Base-by-base conservation (phyloP, 2,113 vertebrate genomes). In the human region DNA sequence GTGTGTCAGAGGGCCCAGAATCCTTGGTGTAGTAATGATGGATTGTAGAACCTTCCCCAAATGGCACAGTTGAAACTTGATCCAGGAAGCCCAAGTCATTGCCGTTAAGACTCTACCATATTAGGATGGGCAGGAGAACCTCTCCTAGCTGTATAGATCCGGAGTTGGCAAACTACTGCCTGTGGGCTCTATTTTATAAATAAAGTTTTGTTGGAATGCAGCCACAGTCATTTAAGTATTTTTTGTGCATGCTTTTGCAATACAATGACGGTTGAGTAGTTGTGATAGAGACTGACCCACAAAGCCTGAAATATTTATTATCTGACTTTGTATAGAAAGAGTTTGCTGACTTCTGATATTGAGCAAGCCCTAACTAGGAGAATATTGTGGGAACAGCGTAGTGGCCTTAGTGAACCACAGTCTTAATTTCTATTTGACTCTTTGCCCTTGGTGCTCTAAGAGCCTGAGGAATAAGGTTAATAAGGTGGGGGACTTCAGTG, bases 251-350 rank as follows among this genome's bases (percentile, higher is more conserved):
- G 50, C 50, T 89, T 96, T 93, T 79, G 52, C 17, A 6, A 70
- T 91, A n/a, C n/a, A 93, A 3, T 73, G 70, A 90, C 66, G 64
- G 9, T 64, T 76, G 22, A 82, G 10, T 70, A 84, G 59, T 89
- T 84, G 30, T 1, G 17, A 43, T n/a, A 52, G 79, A 89, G 70
- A 89, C 30, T 72, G 82, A 91, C 76, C 40, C 32, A 48, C 52
- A 68, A 64, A 95, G 43, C 32, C 43, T 89, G 55, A 90, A 90
- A 76, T 87, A 87, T 76, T 82, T 92, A 73, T 82, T 92, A 73
- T 57, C 83, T 79, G 52, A 1, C 76, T 55, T 72, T 97, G 70
- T 82, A 66, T 52, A 95, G 87, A 93, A 70, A 79, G 89, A 13
- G n/a, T 79, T 93, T 75, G 43, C 55, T 85, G 40, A 89, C 23